Conservation (phyloP, 64 coral and sea anemone species). For the Montipora cactus region DNA sequence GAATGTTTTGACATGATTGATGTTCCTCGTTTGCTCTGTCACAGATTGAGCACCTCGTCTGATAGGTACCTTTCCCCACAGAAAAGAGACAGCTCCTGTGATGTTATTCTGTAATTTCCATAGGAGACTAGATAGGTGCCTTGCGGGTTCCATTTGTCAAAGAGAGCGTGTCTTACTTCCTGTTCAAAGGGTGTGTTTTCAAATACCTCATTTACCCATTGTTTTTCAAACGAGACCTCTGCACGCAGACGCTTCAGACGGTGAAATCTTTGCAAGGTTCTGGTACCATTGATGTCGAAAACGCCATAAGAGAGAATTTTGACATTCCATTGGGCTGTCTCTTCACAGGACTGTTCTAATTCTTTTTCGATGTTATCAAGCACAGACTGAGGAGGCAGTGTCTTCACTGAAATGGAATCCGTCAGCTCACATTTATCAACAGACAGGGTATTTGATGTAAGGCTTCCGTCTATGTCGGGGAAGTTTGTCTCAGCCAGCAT, state of each 20-base stretch:
- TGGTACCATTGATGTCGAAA: conserved; percentile 14
- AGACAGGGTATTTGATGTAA: neutral
- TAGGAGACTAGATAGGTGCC: neutral
- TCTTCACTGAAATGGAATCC: neutral
- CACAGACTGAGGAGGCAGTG: neutral
- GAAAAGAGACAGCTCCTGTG: conserved; percentile 11
- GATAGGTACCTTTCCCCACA: conserved; percentile 39
- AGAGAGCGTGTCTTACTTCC: neutral
- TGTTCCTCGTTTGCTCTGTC: conserved; percentile 11
- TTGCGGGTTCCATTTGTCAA: neutral
- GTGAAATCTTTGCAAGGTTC: conserved; percentile 21
- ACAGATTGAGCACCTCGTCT: neutral
- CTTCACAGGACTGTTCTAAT: neutral
- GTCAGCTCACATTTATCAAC: neutral
- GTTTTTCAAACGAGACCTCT: conserved; percentile 11
- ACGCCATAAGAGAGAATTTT: no score
- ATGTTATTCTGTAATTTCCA: neutral
- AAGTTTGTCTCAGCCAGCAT: conserved; percentile 12
- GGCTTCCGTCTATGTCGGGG: neutral
- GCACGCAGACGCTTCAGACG: conserved; percentile 1
- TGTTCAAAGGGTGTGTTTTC: neutral
- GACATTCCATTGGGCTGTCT: neutral
- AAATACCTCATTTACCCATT: neutral
- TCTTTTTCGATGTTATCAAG: neutral
- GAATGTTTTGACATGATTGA: neutral